A percentile compares a stretch with the other conserved stretches of the same genome.
Evolutionary conservation across 1,140 invertebrate genomes (phyloP).

Genomic region (Phymastichus coffea): DNA sequence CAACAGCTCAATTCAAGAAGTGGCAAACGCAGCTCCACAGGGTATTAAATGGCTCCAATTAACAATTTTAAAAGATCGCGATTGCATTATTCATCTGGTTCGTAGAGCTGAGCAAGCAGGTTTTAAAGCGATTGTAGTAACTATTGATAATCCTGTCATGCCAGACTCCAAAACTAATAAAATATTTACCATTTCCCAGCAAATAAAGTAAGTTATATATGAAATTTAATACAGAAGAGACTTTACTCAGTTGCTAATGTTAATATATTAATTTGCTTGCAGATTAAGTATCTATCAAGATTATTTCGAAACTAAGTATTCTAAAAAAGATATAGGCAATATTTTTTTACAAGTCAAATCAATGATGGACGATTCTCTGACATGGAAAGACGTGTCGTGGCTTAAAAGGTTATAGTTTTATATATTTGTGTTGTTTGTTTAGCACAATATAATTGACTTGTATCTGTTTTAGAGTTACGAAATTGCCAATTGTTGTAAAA

Average conservation of each 20-base stretch:
- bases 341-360: too few relatives aligned
- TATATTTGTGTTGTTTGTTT: too few relatives aligned
- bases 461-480: conserved; percentile 64
- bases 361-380: conserved; percentile 75
- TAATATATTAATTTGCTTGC: not conserved
- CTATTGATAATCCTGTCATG: conserved; percentile 85
- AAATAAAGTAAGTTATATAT: conserved; percentile 77
- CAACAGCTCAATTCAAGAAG: conserved; percentile 85
- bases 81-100: conserved; percentile 73
- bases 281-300: not conserved
- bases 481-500: conserved; percentile 83
- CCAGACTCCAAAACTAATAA: conserved; percentile 38
- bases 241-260: too few relatives aligned
- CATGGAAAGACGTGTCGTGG: conserved; percentile 85
- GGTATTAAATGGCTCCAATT: conserved; percentile 86
- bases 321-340: too few relatives aligned
- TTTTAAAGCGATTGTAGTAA: conserved; percentile 84
- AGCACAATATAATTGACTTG: too few relatives aligned
- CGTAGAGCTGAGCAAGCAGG: conserved; percentile 77
- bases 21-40: conserved; percentile 72
- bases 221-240: too few relatives aligned
- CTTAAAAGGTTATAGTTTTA: conserved; percentile 59
- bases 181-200: conserved; percentile 76
- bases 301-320: not conserved
- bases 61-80: conserved; percentile 82